These are phyloP conservation scores for Mellivora capensis DNA, from an alignment of 2,113 vertebrate species.

Conservation along the genomic window DNA sequence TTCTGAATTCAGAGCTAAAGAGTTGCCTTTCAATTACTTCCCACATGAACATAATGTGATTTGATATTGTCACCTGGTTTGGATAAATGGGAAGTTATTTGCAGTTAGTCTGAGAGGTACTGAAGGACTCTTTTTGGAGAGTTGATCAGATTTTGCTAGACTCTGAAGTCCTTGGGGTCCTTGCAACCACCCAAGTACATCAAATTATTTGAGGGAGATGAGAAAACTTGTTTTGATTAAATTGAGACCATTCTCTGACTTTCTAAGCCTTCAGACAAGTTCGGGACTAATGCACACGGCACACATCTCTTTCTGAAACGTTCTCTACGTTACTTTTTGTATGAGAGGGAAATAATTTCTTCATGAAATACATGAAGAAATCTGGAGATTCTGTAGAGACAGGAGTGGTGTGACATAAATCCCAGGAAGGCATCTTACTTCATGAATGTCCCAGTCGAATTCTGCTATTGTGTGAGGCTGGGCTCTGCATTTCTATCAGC, in stretches of 20 bases:
- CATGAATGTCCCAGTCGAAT: background rate
- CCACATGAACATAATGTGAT: slow-evolving; percentile 1
- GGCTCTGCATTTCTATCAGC: background rate
- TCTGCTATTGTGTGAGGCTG: background rate
- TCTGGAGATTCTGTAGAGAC: background rate
- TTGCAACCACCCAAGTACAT: background rate
- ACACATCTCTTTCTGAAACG: background rate
- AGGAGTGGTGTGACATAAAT: background rate
- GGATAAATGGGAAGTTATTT: slow-evolving; percentile 56
- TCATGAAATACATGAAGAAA: background rate
- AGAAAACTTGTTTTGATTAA: slow-evolving; percentile 38
- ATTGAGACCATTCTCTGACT: background rate
- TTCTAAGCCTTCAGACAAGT: background rate
- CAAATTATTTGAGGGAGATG: slow-evolving; percentile 35
- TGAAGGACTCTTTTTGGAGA: slow-evolving; percentile 13
- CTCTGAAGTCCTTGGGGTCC: background rate
- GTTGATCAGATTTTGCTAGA: slow-evolving; percentile 36
- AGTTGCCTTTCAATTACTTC: slow-evolving; percentile 47
- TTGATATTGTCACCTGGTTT: slow-evolving; percentile 37
- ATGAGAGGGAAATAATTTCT: background rate
- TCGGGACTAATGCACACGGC: background rate
- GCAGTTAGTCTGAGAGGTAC: slow-evolving; percentile 40
- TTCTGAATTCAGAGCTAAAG: slow-evolving; percentile 38
- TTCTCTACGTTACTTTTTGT: background rate
- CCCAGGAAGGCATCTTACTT: slow-evolving; percentile 30